A percentile compares a stretch with the other conserved stretches of the same genome.
Evolutionary conservation across 92 coral and sea anemone species (phyloP).

Genomic region (Epizoanthus rinbou): DNA sequence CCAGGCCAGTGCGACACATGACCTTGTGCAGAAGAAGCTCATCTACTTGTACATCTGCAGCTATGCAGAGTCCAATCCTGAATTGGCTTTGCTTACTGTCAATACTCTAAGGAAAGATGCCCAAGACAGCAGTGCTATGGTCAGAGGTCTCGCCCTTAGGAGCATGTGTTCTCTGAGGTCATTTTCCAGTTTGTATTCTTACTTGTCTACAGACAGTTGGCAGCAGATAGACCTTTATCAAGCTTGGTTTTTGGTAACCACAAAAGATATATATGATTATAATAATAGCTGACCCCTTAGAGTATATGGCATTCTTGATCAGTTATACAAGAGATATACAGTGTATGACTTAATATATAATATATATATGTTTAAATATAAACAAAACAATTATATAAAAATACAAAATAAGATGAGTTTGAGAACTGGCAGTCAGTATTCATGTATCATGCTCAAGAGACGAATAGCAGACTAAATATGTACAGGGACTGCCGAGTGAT

Average conservation of each 20-base stretch:
- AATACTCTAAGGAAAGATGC: conserved; percentile 90
- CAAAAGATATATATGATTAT: too few relatives aligned
- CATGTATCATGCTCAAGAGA: too few relatives aligned
- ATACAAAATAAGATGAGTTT: too few relatives aligned
- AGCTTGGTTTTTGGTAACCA: not conserved
- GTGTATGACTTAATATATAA: too few relatives aligned
- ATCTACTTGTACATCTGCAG: conserved; percentile 90
- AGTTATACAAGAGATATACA: not conserved
- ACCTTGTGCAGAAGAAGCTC: conserved; percentile 94
- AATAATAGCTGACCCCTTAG: not conserved
- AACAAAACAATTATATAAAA: too few relatives aligned
- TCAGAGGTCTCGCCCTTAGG: conserved; percentile 96
- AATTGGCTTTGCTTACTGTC: conserved; percentile 87
- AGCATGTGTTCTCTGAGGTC: conserved; percentile 98
- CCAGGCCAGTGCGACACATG: conserved; percentile 94
- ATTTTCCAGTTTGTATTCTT: too few relatives aligned
- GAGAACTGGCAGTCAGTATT: too few relatives aligned
- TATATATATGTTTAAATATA: too few relatives aligned
- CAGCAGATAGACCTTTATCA: too few relatives aligned
- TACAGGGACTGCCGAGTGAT: too few relatives aligned
- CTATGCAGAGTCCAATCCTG: conserved; percentile 89
- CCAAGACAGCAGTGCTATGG: conserved; percentile 91
- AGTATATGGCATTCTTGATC: not conserved
- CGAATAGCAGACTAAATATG: too few relatives aligned
- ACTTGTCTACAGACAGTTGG: too few relatives aligned